Evolutionary conservation across 2,888 invertebrate genomes (phyloP).

Genomic region (Caenorhabditis sp.): DNA sequence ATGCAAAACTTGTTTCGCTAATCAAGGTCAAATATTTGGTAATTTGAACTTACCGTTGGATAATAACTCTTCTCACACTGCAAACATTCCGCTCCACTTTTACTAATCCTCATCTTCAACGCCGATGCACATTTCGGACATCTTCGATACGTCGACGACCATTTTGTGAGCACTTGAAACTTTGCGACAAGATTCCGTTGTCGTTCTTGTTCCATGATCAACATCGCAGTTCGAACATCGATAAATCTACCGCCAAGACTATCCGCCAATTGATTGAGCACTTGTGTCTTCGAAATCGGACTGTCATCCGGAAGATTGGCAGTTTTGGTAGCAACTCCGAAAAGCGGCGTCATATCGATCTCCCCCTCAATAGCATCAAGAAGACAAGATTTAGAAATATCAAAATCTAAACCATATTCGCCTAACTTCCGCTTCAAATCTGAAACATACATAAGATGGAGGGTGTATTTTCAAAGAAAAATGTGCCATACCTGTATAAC

Average conservation of each 20-base stretch:
- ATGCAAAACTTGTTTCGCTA: too few relatives aligned
- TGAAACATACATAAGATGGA: too few relatives aligned
- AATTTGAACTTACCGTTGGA: constrained; percentile 56
- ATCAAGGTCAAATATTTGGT: not conserved
- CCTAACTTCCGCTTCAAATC: constrained; percentile 52
- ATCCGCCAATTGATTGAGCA: constrained; percentile 47
- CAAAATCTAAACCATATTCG: constrained; percentile 60
- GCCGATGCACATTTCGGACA: constrained; percentile 73
- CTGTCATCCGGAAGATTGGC: constrained; percentile 48
- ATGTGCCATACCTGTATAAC: constrained; percentile 8
- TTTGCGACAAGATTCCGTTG: constrained; percentile 62
- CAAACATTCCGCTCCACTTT: constrained; percentile 62
- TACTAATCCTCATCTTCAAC: constrained; percentile 65
- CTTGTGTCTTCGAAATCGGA: constrained; percentile 43
- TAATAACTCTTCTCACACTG: constrained; percentile 60
- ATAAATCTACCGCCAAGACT: constrained; percentile 42
- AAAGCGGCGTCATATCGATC: constrained; percentile 42
- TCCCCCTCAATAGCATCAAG: constrained; percentile 48
- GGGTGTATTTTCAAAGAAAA: too few relatives aligned
- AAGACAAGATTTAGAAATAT: constrained; percentile 55
- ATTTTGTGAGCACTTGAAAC: constrained; percentile 73
- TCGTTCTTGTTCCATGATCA: constrained; percentile 58
- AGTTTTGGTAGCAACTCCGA: constrained; percentile 47
- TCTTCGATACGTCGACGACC: constrained; percentile 72
- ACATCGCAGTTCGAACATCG: constrained; percentile 61